phyloP scores from a whole-genome alignment of 2,888 invertebrate species.

The Venusia cambrica region DNA sequence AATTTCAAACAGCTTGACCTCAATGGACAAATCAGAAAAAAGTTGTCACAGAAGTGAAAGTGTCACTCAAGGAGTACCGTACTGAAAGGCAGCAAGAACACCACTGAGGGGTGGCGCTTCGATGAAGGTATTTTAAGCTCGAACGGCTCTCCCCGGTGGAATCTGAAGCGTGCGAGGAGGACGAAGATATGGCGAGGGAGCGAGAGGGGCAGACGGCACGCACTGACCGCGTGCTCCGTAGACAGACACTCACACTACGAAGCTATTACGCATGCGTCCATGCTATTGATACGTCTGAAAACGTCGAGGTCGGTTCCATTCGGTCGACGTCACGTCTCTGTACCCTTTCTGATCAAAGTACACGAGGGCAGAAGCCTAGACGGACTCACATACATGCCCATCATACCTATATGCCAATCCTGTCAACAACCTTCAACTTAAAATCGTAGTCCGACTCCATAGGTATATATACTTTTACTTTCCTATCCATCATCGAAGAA shows the following conservation, averaged over 20 bases:
- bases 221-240: slow-evolving; percentile 65
- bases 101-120: slow-evolving; percentile 65
- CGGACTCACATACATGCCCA: slow-evolving; percentile 4
- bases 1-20: slow-evolving; percentile 36
- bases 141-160: slow-evolving; percentile 59
- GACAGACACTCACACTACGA: slow-evolving; percentile 60
- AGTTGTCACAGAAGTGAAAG: slow-evolving; percentile 51
- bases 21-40: slow-evolving; percentile 58
- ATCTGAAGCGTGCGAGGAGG: slow-evolving; percentile 40
- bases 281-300: slow-evolving; percentile 57
- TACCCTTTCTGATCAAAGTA: slow-evolving; percentile 60
- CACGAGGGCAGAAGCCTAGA: slow-evolving; percentile 33
- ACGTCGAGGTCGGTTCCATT: slow-evolving; percentile 58
- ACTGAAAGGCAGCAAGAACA: slow-evolving; percentile 58
- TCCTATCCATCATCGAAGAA: no score
- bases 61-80: slow-evolving; percentile 45
- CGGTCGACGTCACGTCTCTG: no score
- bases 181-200: slow-evolving; percentile 45
- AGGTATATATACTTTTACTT: no score
- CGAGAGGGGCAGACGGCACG: slow-evolving; percentile 62
- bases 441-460: no score
- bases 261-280: slow-evolving; percentile 65
- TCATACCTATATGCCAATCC: slow-evolving; percentile 4
- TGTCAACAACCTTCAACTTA: no score
- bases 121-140: slow-evolving; percentile 71